A percentile compares a stretch with the other conserved stretches of the same genome.
Conservation (phyloP, 2,797 vertebrate genomes). For the Rachycentron canadum region DNA sequence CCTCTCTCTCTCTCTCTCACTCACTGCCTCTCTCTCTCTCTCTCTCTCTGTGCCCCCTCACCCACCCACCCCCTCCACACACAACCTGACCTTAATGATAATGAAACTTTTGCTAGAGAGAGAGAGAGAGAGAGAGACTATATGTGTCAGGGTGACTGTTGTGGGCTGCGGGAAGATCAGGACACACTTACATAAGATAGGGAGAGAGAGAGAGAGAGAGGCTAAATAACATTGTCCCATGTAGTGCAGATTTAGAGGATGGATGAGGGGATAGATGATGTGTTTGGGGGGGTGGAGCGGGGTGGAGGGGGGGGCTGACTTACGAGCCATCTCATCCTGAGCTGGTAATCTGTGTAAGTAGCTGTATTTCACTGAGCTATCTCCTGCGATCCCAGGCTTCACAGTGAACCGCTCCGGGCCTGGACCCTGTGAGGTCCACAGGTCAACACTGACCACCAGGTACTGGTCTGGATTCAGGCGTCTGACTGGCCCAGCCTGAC, state of each 20-base stretch:
- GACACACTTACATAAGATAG: constrained; percentile 59
- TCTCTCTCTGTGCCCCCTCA: background rate
- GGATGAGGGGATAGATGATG: constrained; percentile 13
- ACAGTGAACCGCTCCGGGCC: background rate
- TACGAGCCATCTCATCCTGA: constrained; percentile 48
- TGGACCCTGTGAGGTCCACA: background rate
- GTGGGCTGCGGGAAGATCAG: constrained; percentile 47
- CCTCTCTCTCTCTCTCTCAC: constrained; percentile 2
- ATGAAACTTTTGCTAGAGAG: constrained; percentile 61
- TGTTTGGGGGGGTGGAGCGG: background rate
- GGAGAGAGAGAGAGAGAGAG: constrained; percentile 13
- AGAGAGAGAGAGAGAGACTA: background rate
- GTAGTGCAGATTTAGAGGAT: constrained; percentile 33
- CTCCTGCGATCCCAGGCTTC: constrained; percentile 9
- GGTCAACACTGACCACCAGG: constrained; percentile 1
- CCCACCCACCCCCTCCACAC: constrained; percentile 24
- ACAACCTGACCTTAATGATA: constrained; percentile 69
- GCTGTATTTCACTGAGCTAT: constrained; percentile 49
- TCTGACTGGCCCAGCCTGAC: no score
- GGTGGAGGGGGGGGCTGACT: constrained; percentile 18
- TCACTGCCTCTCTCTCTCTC: constrained; percentile 6
- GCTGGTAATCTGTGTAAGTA: constrained; percentile 59
- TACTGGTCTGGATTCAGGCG: no score
- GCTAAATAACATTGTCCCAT: constrained; percentile 22
- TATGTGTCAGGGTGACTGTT: constrained; percentile 50